These are phyloP conservation scores for Myiagra hebetior DNA, from an alignment of 2,113 vertebrate species.

Conservation along the genomic window DNA sequence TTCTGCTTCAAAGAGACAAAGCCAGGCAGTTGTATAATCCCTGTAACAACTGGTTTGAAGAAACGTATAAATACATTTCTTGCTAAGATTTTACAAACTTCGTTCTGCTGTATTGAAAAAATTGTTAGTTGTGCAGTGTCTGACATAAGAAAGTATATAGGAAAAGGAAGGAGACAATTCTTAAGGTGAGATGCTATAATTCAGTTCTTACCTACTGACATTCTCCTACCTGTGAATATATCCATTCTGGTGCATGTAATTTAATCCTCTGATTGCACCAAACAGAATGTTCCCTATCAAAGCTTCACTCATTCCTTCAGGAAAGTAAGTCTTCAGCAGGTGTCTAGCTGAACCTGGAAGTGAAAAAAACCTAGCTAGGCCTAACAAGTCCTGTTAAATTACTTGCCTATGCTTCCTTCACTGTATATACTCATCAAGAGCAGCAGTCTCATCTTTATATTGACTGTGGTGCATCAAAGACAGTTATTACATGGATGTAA, in stretches of 20 bases:
- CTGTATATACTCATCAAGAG: background rate
- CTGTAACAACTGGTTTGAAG: background rate
- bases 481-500: background rate
- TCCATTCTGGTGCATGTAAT: conserved; percentile 92
- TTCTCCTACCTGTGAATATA: conserved; percentile 90
- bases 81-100: background rate
- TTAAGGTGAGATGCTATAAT: background rate
- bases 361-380: background rate
- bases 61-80: background rate
- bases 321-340: conserved; percentile 88
- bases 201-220: background rate
- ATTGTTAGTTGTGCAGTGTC: background rate
- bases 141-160: background rate
- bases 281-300: conserved; percentile 91
- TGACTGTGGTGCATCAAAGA: background rate
- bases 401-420: background rate
- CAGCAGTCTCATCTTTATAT: background rate
- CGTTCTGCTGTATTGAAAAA: background rate
- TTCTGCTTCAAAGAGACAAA: background rate
- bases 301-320: conserved; percentile 95
- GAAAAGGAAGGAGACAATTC: background rate
- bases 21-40: background rate
- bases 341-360: conserved; percentile 88
- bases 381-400: background rate
- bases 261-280: conserved; percentile 87